phyloP scores from a whole-genome alignment of 1,140 invertebrate genomes.

The Globodera ellingtonae region DNA sequence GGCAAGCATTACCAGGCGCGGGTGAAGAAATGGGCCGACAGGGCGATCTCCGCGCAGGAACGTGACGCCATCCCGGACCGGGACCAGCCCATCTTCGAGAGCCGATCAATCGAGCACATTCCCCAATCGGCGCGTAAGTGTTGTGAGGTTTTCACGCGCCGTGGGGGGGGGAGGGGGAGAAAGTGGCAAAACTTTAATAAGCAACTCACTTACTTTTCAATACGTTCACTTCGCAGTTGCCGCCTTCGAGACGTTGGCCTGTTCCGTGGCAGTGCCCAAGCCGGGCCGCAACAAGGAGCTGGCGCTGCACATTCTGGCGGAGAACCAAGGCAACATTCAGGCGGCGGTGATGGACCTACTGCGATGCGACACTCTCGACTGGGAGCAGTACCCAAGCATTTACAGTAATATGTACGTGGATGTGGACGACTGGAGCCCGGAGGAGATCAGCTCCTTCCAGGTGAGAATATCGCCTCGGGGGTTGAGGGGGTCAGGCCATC shows the following conservation, averaged over 20 bases:
- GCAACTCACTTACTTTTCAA: neutral
- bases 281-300: slow-evolving; percentile 91
- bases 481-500: slow-evolving; percentile 69
- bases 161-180: too few relatives aligned
- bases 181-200: too few relatives aligned
- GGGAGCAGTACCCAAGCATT: slow-evolving; percentile 75
- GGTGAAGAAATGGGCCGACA: slow-evolving; percentile 64
- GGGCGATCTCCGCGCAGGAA: slow-evolving; percentile 54
- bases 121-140: slow-evolving; percentile 50
- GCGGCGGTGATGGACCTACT: slow-evolving; percentile 62
- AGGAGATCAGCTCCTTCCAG: slow-evolving; percentile 42
- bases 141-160: neutral
- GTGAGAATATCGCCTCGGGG: slow-evolving; percentile 14
- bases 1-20: slow-evolving; percentile 83
- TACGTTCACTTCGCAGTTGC: slow-evolving; percentile 59
- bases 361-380: slow-evolving; percentile 71
- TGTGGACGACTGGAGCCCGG: slow-evolving; percentile 47
- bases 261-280: slow-evolving; percentile 68
- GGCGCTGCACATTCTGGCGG: slow-evolving; percentile 81
- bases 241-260: slow-evolving; percentile 79
- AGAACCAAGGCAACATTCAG: slow-evolving; percentile 65
- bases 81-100: slow-evolving; percentile 63
- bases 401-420: slow-evolving; percentile 73
- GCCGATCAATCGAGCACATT: slow-evolving; percentile 55
- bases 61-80: slow-evolving; percentile 56